These are phyloP conservation scores for Graphium colonna DNA, from an alignment of 2,888 invertebrate species.

Conservation along the genomic window DNA sequence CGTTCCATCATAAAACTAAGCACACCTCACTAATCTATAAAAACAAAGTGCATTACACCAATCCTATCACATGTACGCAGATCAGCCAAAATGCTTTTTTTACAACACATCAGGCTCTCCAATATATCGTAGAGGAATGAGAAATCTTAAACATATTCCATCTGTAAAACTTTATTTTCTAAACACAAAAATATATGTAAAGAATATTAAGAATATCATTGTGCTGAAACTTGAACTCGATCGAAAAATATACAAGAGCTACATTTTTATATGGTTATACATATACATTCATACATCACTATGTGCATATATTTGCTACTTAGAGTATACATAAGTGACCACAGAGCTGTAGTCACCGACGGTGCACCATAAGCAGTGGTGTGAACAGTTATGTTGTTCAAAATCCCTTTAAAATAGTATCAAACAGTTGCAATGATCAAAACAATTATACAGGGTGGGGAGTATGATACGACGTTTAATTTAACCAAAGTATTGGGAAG, in stretches of 20 bases:
- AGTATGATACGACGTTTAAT: too few relatives aligned
- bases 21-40: constrained; percentile 46
- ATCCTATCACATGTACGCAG: constrained; percentile 35
- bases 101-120: constrained; percentile 38
- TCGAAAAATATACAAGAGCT: constrained; percentile 21
- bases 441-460: too few relatives aligned
- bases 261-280: constrained; percentile 19
- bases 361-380: too few relatives aligned
- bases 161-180: constrained; percentile 9
- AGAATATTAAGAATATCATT: constrained; percentile 15
- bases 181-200: constrained; percentile 14
- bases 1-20: constrained; percentile 46
- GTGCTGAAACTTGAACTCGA: constrained; percentile 24
- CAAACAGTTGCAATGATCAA: too few relatives aligned
- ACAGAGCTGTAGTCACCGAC: too few relatives aligned
- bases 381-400: too few relatives aligned
- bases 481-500: too few relatives aligned
- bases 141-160: constrained; percentile 21
- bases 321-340: too few relatives aligned
- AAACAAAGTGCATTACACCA: constrained; percentile 43
- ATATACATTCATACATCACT: constrained; percentile 25
- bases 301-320: constrained; percentile 21
- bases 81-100: constrained; percentile 40
- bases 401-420: too few relatives aligned
- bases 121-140: constrained; percentile 37